Conservation (phyloP, 1,140 invertebrate species). For the Periplaneta americana region DNA sequence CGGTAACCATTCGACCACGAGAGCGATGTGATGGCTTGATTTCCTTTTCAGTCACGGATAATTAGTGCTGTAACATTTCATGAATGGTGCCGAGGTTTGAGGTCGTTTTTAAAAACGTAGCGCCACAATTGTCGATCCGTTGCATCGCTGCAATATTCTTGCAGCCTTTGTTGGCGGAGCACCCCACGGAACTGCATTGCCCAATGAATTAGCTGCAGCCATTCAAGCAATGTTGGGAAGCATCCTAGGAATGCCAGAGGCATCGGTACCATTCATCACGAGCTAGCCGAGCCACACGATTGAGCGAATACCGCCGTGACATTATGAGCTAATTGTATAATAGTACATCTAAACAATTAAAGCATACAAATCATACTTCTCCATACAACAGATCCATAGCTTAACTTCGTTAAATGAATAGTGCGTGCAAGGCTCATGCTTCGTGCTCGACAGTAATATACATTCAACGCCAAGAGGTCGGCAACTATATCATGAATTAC, state of each 20-base stretch:
- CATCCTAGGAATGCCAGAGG: neutral
- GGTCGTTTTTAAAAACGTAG: no score
- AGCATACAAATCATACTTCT: neutral
- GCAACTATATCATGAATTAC: neutral
- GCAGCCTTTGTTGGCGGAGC: neutral
- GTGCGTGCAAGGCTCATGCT: neutral
- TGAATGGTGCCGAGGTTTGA: no score
- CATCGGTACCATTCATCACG: neutral
- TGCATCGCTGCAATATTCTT: neutral
- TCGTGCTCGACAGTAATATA: neutral
- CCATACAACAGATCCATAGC: neutral
- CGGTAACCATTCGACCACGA: no score
- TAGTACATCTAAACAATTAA: neutral
- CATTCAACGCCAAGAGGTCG: neutral
- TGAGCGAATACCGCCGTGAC: neutral
- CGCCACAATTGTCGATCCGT: no score
- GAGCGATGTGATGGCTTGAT: no score
- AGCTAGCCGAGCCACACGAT: neutral
- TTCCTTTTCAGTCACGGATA: no score
- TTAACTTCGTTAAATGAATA: neutral
- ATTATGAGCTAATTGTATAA: neutral
- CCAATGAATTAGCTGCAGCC: neutral
- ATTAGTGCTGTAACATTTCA: no score
- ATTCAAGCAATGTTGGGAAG: neutral
- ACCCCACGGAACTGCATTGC: neutral